Evolutionary conservation across 2,113 vertebrate genomes (phyloP).

Genomic region (Siniperca knerii): DNA sequence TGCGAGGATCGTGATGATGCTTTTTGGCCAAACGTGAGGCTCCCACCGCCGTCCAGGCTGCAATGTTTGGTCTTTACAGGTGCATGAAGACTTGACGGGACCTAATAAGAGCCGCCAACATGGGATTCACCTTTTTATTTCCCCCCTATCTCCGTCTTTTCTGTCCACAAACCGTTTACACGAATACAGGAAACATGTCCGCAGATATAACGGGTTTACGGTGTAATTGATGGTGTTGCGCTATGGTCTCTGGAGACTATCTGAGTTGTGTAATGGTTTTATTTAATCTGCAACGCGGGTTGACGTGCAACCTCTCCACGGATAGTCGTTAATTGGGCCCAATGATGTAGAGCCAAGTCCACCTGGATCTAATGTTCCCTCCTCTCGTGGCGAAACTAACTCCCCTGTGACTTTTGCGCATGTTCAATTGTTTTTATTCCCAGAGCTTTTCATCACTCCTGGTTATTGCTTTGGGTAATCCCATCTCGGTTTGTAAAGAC

Average conservation of each 20-base stretch:
- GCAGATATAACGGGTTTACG: slow-evolving; percentile 29
- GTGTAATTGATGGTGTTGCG: slow-evolving; percentile 52
- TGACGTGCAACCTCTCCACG: slow-evolving; percentile 53
- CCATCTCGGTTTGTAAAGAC: background rate
- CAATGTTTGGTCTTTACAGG: slow-evolving; percentile 57
- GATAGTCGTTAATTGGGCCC: slow-evolving; percentile 73
- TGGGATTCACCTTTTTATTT: slow-evolving; percentile 46
- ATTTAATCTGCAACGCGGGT: slow-evolving; percentile 18
- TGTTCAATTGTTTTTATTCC: slow-evolving; percentile 73
- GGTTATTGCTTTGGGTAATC: background rate
- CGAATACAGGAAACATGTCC: slow-evolving; percentile 28
- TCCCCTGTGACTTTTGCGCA: slow-evolving; percentile 68
- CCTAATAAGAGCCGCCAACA: slow-evolving; percentile 25
- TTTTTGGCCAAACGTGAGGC: slow-evolving; percentile 51
- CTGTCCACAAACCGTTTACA: slow-evolving; percentile 6
- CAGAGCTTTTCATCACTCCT: background rate
- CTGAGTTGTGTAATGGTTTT: slow-evolving; percentile 57
- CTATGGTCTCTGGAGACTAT: slow-evolving; percentile 52
- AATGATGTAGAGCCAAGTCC: slow-evolving; percentile 74
- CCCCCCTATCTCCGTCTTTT: slow-evolving; percentile 12
- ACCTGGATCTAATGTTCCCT: slow-evolving; percentile 63
- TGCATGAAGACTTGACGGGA: slow-evolving; percentile 57
- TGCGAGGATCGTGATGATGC: slow-evolving; percentile 64
- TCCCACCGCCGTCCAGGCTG: slow-evolving; percentile 56
- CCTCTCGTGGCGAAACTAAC: slow-evolving; percentile 36